Base-by-base conservation (phyloP, 1,140 invertebrate genomes). In the Latrodectus geometricus region DNA sequence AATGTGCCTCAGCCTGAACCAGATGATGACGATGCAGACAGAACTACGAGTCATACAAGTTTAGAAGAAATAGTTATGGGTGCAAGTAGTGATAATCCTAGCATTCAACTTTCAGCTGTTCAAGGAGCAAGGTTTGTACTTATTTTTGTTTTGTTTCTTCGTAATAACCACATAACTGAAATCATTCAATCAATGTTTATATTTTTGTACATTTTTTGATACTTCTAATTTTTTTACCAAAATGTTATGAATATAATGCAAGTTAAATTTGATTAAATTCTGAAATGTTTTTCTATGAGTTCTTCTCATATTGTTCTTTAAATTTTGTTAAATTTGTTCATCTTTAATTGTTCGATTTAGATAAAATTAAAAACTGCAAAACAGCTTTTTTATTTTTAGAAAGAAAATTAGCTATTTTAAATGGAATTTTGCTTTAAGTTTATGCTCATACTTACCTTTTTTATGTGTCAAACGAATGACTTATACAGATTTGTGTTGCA, bases 1-100 rank as follows among this genome's bases (percentile, higher is more conserved):
- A 99, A 99, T 90, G 95, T 99, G 50, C 92, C 92, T 8, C 88
- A 76, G n/a, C 23, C 79, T 68, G 75, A 83, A 0, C 15, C 69
- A 20, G 76, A 73, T 21, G 88, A 92, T 9, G 93, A 92, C 12
- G 90, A 93, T 0, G 93, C 93, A 87, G 93, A 94, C 69, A 90
- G 90, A 79, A 92, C 92, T 91, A 91, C 89, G 73, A 80, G 87
- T 0, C 49, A 86, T 54, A 88, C 72, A 89, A 90, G 87, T 90
- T 89, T 89, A 92, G 89, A 88, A 35, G 54, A 61, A 23, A 91
- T 91, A 68, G 89, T 90, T 35, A 86, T 88, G 75, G 92, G 92
- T 15, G 93, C 97, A 90, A 92, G 93, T 80, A 94, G 93, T 72
- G 84, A 88, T 14, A 94, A 96, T 90, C 91, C 94, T 66, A 88